Evolutionary conservation across 2,113 vertebrate genomes (phyloP).

Genomic region (Hemicordylus capensis): DNA sequence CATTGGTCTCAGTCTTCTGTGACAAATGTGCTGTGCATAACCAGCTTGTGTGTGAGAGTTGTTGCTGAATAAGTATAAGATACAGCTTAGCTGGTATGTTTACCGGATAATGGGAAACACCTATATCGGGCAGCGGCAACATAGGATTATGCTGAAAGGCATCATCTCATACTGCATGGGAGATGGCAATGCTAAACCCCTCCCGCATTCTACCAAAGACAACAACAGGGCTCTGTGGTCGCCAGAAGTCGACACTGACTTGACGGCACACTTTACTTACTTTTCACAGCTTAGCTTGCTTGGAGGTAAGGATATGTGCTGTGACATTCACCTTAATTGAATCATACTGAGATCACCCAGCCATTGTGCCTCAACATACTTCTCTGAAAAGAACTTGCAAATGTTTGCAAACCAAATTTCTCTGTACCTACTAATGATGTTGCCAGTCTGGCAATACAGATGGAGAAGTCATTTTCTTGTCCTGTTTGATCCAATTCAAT

Average conservation of each 20-base stretch:
- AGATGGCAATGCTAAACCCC: no score
- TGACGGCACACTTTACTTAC: no score
- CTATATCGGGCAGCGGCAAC: no score
- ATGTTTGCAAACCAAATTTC: slow-evolving; percentile 45
- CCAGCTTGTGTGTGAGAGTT: background rate
- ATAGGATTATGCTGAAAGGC: no score
- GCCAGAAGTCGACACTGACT: no score
- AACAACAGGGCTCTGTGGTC: no score
- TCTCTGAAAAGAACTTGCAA: slow-evolving; percentile 26
- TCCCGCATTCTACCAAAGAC: no score
- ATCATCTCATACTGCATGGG: no score
- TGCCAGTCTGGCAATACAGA: slow-evolving; percentile 36
- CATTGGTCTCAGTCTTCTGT: background rate
- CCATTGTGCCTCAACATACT: background rate
- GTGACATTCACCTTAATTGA: background rate
- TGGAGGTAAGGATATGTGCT: background rate
- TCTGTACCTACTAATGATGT: background rate
- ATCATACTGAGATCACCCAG: background rate
- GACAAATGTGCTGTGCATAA: background rate
- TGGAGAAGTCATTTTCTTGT: slow-evolving; percentile 62
- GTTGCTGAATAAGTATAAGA: background rate
- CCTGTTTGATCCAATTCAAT: slow-evolving; percentile 59
- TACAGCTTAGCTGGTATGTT: background rate
- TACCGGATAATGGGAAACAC: no score
- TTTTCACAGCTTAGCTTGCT: no score